Evolutionary conservation across 1,140 invertebrate species (phyloP).

Genomic region (Cydia strobilella): DNA sequence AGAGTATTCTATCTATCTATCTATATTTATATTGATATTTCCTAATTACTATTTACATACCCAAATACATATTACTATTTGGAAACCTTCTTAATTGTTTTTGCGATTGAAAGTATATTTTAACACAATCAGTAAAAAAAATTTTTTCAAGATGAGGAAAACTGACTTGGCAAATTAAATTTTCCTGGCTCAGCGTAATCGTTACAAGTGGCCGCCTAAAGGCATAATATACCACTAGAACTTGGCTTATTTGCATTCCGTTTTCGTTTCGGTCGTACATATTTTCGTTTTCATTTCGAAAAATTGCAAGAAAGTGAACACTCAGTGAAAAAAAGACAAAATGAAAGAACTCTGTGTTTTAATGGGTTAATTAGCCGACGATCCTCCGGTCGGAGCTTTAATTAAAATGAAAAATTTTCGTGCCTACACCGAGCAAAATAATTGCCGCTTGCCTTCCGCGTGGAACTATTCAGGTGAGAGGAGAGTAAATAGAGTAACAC

Average conservation of each 20-base stretch:
- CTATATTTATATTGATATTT: no score
- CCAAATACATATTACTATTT: no score
- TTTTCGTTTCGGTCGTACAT: slow-evolving; percentile 36
- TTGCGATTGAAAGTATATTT: not conserved
- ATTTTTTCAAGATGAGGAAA: not conserved
- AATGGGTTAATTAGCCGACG: slow-evolving; percentile 79
- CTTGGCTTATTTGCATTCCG: slow-evolving; percentile 21
- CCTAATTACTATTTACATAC: no score
- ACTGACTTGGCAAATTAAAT: not conserved
- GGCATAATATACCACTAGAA: not conserved
- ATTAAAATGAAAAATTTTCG: slow-evolving; percentile 80
- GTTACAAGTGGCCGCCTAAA: slow-evolving; percentile 1
- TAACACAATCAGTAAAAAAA: not conserved
- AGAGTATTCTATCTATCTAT: no score
- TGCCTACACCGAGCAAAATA: slow-evolving; percentile 73
- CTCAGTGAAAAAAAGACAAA: slow-evolving; percentile 69
- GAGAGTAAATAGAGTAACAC: slow-evolving; percentile 57
- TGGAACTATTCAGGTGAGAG: slow-evolving; percentile 75
- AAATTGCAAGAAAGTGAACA: slow-evolving; percentile 74
- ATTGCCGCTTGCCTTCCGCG: slow-evolving; percentile 65
- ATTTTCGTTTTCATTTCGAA: slow-evolving; percentile 68
- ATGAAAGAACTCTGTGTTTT: slow-evolving; percentile 74
- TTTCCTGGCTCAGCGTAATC: slow-evolving; percentile 2
- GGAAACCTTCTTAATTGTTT: no score
- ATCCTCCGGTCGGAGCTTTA: slow-evolving; percentile 75